A percentile compares a stretch with the other conserved stretches of the same genome.
Conservation (phyloP, 1,140 invertebrate species). For the Nasonia vitripennis region DNA sequence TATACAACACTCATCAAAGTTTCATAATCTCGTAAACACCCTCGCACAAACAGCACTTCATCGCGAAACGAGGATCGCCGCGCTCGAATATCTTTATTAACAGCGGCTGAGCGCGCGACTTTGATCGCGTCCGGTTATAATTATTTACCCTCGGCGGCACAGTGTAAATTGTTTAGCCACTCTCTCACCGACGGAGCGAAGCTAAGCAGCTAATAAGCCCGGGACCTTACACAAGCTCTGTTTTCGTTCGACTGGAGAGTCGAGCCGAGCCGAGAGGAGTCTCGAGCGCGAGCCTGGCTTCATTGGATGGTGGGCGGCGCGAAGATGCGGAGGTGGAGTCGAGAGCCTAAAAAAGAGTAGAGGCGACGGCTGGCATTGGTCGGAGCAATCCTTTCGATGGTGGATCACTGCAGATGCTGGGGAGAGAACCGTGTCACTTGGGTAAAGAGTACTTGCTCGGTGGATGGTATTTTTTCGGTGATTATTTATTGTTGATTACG, state of each 20-base stretch:
- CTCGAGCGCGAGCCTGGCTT: background rate
- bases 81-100: slow-evolving; percentile 10
- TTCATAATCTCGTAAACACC: slow-evolving; percentile 2
- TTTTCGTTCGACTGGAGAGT: slow-evolving; percentile 32
- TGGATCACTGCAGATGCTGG: background rate
- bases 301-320: slow-evolving; percentile 35
- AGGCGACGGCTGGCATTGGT: background rate
- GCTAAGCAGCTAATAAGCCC: slow-evolving; percentile 13
- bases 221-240: background rate
- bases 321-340: background rate
- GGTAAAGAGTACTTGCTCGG: background rate
- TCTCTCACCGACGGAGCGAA: background rate
- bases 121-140: slow-evolving; percentile 26
- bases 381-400: slow-evolving; percentile 37
- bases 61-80: background rate
- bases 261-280: background rate
- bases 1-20: background rate
- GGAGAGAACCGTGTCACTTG: slow-evolving; percentile 14
- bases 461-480: background rate
- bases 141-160: slow-evolving; percentile 25
- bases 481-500: slow-evolving; percentile 38
- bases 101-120: background rate
- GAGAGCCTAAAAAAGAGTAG: background rate
- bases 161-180: slow-evolving; percentile 36
- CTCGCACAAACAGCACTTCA: background rate